Evolutionary conservation across 1,140 invertebrate genomes (phyloP).

Genomic region (Aphelinus atriplicis): DNA sequence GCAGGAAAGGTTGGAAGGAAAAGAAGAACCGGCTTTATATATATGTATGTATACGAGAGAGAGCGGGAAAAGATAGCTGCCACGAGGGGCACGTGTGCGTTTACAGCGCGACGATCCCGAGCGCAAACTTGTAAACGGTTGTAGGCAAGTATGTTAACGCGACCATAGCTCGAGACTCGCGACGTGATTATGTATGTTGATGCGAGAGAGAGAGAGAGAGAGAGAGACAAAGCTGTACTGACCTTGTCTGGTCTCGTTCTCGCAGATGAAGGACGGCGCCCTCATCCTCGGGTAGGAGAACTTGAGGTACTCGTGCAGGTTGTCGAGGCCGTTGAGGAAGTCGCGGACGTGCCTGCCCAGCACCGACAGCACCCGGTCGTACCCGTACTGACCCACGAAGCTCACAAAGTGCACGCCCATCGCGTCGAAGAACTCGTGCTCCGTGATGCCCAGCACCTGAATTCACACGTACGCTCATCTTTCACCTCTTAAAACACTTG

Average conservation of each 20-base stretch:
- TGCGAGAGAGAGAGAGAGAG: neutral
- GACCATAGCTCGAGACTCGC: too few species aligned
- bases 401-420: slow-evolving; percentile 92
- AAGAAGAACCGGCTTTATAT: too few species aligned
- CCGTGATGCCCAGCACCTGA: slow-evolving; percentile 84
- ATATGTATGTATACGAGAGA: too few species aligned
- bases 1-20: too few species aligned
- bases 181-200: neutral
- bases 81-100: too few species aligned
- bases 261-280: slow-evolving; percentile 95
- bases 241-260: slow-evolving; percentile 87
- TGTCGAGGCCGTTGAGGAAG: slow-evolving; percentile 95
- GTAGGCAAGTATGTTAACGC: too few species aligned
- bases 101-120: too few species aligned
- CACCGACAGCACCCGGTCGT: slow-evolving; percentile 89
- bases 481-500: neutral
- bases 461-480: neutral
- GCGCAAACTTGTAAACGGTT: too few species aligned
- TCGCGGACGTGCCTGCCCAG: slow-evolving; percentile 92
- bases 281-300: slow-evolving; percentile 94
- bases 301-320: slow-evolving; percentile 96
- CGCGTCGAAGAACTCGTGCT: slow-evolving; percentile 88
- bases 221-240: neutral
- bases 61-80: too few species aligned
- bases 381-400: slow-evolving; percentile 94